phyloP scores from a whole-genome alignment of 1,140 invertebrate genomes.

The Drosophila pachea region DNA sequence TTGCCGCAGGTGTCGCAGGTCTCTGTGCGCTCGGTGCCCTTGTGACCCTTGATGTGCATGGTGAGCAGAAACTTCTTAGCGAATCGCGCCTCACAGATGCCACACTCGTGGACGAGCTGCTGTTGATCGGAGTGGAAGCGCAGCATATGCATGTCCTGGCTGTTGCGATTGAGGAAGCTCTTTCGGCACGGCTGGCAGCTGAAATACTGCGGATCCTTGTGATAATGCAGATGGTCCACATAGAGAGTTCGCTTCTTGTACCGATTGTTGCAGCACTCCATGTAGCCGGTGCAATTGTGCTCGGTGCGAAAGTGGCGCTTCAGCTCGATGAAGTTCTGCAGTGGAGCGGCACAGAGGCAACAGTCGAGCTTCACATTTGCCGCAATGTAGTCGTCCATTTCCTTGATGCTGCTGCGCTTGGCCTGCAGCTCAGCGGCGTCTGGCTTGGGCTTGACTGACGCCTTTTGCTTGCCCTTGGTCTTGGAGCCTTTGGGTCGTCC shows the following conservation, averaged over 20 bases:
- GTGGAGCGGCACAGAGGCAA: slow-evolving; percentile 50
- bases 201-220: slow-evolving; percentile 67
- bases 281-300: slow-evolving; percentile 60
- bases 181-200: slow-evolving; percentile 60
- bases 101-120: slow-evolving; percentile 62
- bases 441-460: slow-evolving; percentile 17
- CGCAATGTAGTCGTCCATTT: slow-evolving; percentile 69
- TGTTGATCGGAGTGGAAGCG: slow-evolving; percentile 66
- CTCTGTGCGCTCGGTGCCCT: slow-evolving; percentile 63
- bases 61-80: slow-evolving; percentile 69
- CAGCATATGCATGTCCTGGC: slow-evolving; percentile 68
- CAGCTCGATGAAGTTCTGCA: slow-evolving; percentile 58
- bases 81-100: slow-evolving; percentile 61
- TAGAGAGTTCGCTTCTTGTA: slow-evolving; percentile 65
- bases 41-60: slow-evolving; percentile 67
- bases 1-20: slow-evolving; percentile 60
- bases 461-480: not conserved
- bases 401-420: slow-evolving; percentile 57
- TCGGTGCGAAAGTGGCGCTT: slow-evolving; percentile 60
- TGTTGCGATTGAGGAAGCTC: slow-evolving; percentile 66
- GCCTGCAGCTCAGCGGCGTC: slow-evolving; percentile 5
- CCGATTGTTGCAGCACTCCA: slow-evolving; percentile 71
- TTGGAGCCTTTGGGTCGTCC: slow-evolving; percentile 42
- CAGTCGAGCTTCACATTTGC: slow-evolving; percentile 65
- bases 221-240: slow-evolving; percentile 69